These are phyloP conservation scores for Drosophila hamatofila DNA, from an alignment of 2,888 invertebrate species.

Conservation along the genomic window DNA sequence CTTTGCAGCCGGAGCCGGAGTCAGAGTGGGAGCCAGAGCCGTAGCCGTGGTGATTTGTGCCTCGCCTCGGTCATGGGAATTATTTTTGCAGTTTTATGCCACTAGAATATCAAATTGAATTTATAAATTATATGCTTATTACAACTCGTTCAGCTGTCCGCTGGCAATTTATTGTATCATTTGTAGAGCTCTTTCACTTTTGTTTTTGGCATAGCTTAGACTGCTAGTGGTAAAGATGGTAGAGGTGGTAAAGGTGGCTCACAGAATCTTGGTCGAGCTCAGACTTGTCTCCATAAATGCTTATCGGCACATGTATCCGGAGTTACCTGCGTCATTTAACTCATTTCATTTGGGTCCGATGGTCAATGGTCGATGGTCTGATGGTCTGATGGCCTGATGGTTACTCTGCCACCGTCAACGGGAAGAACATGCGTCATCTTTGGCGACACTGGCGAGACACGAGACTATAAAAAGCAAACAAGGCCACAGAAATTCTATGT, in stretches of 20 bases:
- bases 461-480: conserved; percentile 57
- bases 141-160: conserved; percentile 69
- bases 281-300: conserved; percentile 18
- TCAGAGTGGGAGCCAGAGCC: not conserved
- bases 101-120: conserved; percentile 71
- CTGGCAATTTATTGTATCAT: conserved; percentile 7
- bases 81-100: conserved; percentile 75
- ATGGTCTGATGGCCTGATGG: conserved; percentile 23
- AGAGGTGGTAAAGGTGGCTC: not conserved
- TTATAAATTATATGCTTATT: conserved; percentile 80
- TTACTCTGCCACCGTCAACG: conserved; percentile 41
- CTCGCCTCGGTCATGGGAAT: conserved; percentile 71
- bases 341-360: conserved; percentile 69
- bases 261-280: not conserved
- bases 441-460: conserved; percentile 67
- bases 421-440: conserved; percentile 74
- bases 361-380: conserved; percentile 28
- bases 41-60: conserved; percentile 63
- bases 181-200: conserved; percentile 11
- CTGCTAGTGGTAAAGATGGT: too few species aligned
- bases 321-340: conserved; percentile 74
- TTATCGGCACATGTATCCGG: conserved; percentile 56
- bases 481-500: conserved; percentile 40
- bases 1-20: conserved; percentile 9
- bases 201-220: not conserved